Evolutionary conservation across 2,797 vertebrate species (phyloP).

Genomic region (Cephalopachus bancanus): DNA sequence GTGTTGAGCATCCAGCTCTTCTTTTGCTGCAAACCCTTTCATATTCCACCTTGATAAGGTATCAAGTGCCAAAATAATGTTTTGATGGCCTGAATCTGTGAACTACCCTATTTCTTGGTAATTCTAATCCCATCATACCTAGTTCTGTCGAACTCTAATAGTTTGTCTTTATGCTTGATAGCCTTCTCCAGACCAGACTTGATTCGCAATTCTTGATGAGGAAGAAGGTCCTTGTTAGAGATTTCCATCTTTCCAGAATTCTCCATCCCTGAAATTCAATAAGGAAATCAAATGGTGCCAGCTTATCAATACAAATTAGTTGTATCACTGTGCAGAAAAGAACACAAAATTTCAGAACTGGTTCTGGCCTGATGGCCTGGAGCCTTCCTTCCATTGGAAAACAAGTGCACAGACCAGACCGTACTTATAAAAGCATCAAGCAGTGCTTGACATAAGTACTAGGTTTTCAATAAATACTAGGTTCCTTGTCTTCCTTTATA

Average conservation of each 20-base stretch:
- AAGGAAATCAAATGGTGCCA: conserved; percentile 65
- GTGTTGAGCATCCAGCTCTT: not conserved
- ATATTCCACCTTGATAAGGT: not conserved
- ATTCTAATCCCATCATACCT: conserved; percentile 89
- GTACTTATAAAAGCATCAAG: conserved; percentile 16
- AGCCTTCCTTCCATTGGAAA: conserved; percentile 48
- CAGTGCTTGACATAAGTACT: not conserved
- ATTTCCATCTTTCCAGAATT: conserved; percentile 87
- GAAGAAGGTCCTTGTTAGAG: conserved; percentile 91
- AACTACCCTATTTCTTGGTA: not conserved
- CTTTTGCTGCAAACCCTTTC: conserved; percentile 16
- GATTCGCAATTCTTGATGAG: conserved; percentile 92
- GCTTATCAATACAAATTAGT: not conserved
- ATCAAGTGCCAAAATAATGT: conserved; percentile 51
- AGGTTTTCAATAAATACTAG: not conserved
- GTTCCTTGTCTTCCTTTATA: not conserved
- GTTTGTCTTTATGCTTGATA: conserved; percentile 96
- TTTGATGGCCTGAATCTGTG: conserved; percentile 21
- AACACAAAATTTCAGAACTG: conserved; percentile 20
- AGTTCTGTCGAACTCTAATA: conserved; percentile 96
- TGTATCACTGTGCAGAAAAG: conserved; percentile 27
- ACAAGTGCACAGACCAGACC: not conserved
- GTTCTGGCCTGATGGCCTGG: not conserved
- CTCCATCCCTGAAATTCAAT: conserved; percentile 83
- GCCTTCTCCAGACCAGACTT: conserved; percentile 95